Base-by-base conservation (phyloP, 2,888 invertebrate species). In the Aphodius granarius region DNA sequence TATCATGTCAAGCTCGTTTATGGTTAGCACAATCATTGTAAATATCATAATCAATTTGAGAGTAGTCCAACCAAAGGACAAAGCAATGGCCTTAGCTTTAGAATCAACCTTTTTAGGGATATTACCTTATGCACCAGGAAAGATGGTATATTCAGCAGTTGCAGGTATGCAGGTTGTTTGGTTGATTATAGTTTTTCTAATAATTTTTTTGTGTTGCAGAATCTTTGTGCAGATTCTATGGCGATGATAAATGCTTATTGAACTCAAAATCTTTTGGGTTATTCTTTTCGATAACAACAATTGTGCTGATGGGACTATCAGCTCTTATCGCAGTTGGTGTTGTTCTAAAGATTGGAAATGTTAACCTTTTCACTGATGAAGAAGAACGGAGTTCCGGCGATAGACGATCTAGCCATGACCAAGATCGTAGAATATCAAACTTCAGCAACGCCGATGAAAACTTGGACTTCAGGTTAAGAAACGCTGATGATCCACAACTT, bases 51-150 rank as follows among this genome's bases (percentile, higher is more conserved):
- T 92, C 17, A 87, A 88, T 0, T 80, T 91, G 43, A 87, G 92
- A 80, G 87, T 89, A 71, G 90, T 91, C 17, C 85, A 89, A 78
- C 87, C 88, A 0, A 90, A 90, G 82, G 92, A 93, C 79, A 93
- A 92, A 83, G 88, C 91, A 0, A 80, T 91, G 68, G 89, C 91
- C 1, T 85, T 93, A 73, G 92, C 90, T 16, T 86, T 91, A 21
- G 89, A 90, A 80, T 84, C 91, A 62, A 88, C 89, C 65, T 83
- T 90, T 43, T 82, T 90, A 0, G 89, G 90, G 0, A 80, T 92
- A 0, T 86, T 92, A 66, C 89, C 90, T 0, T 91, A 91, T 82
- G 83, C 93, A 2, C 92, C 92, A 0, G 91, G 91, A 0, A 92
- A 92, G 79, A 85, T 93, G 63, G 84, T 91, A 18, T 93, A 93